Conservation (phyloP, 1,140 invertebrate species). For the Megathymus violae region DNA sequence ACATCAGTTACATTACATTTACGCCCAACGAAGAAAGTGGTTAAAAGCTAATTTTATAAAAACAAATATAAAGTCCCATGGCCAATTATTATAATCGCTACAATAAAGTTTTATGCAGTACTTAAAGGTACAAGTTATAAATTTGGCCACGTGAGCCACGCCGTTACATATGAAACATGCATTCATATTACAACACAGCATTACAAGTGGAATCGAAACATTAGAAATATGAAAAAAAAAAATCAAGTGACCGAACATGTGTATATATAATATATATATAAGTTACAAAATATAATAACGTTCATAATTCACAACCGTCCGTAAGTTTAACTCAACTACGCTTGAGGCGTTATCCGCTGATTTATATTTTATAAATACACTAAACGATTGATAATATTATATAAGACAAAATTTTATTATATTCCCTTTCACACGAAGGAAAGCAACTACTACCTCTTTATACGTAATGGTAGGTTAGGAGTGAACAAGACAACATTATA, state of each 20-base stretch:
- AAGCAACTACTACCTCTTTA: too few species aligned
- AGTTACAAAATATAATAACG: constrained; percentile 9
- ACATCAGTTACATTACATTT: too few species aligned
- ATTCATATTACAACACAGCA: constrained; percentile 33
- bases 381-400: too few species aligned
- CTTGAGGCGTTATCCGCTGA: not conserved
- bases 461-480: too few species aligned
- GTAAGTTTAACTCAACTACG: constrained; percentile 13
- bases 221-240: constrained; percentile 32
- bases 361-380: constrained; percentile 3
- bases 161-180: constrained; percentile 13
- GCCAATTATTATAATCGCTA: not conserved
- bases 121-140: not conserved
- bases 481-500: too few species aligned
- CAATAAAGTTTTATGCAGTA: not conserved
- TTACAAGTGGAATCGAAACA: constrained; percentile 47
- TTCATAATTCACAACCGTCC: constrained; percentile 41
- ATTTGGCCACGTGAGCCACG: constrained; percentile 17
- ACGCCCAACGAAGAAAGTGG: too few species aligned
- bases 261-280: too few species aligned
- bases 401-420: too few species aligned
- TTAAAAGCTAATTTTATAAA: too few species aligned
- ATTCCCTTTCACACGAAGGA: too few species aligned
- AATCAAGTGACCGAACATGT: constrained; percentile 15
- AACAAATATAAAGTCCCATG: constrained; percentile 1